Conservation (phyloP, 2,888 invertebrate genomes). For the Heteromyza rotundicornis region DNA sequence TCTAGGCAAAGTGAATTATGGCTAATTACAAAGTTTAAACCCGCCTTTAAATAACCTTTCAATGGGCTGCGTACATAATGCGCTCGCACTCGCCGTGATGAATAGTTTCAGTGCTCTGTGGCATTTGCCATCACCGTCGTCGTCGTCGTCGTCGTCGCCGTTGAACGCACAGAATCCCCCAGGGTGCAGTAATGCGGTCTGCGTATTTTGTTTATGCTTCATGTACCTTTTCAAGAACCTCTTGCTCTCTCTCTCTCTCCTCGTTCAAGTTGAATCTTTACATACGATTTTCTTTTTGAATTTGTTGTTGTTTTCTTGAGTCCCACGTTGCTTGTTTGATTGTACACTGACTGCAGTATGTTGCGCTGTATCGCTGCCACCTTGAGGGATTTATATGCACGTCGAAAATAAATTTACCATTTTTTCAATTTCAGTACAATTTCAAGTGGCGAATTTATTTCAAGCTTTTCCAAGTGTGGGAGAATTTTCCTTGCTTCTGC, state of each 20-base stretch:
- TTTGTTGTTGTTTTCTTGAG: background rate
- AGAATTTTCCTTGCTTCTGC: no score
- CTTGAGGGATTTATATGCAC: background rate
- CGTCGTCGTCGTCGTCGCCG: background rate
- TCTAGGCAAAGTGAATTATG: conserved; percentile 48
- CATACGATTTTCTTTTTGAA: background rate
- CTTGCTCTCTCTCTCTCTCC: background rate
- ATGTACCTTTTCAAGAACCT: background rate
- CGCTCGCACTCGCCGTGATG: conserved; percentile 8
- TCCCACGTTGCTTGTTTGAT: no score
- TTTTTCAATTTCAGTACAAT: no score
- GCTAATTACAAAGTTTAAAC: conserved; percentile 39
- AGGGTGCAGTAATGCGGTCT: conserved; percentile 49
- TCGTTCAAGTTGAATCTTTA: background rate
- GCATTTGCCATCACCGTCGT: no score
- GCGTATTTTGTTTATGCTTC: conserved; percentile 19
- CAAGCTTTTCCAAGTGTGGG: no score
- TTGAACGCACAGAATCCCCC: conserved; percentile 42
- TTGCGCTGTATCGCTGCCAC: background rate
- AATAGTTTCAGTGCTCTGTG: conserved; percentile 16
- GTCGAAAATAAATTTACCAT: no score
- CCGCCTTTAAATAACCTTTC: conserved; percentile 5
- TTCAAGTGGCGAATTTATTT: no score
- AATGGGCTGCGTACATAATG: background rate
- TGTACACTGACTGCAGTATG: no score